Percentiles rank a stretch among this genome's conserved stretches.
Conservation (phyloP, 2,797 vertebrate genomes). For the Jordanella pulchra region DNA sequence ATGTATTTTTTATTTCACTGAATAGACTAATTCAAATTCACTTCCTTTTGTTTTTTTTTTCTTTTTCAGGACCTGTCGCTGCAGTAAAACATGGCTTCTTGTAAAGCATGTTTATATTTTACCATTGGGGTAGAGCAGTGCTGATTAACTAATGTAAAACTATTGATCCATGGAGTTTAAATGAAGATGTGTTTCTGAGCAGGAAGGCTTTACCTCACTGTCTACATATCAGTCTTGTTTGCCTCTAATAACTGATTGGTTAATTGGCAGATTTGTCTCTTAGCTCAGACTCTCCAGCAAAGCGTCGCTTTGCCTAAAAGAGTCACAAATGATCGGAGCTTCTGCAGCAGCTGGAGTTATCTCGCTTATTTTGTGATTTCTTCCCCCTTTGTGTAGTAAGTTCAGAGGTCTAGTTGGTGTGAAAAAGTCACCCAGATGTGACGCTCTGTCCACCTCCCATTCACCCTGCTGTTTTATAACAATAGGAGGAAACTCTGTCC, state of each 20-base stretch:
- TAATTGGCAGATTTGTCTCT: neutral
- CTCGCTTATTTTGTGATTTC: too few relatives aligned
- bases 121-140: neutral
- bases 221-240: neutral
- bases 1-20: neutral
- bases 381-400: neutral
- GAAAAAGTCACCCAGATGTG: conserved; percentile 18
- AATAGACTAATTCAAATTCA: neutral
- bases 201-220: neutral
- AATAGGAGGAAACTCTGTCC: conserved; percentile 64
- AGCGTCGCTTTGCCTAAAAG: too few relatives aligned
- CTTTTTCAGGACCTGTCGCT: neutral
- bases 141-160: too few relatives aligned
- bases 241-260: neutral
- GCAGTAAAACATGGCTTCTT: neutral
- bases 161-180: neutral
- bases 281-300: neutral
- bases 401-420: neutral
- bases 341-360: too few relatives aligned
- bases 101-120: neutral
- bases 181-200: too few relatives aligned
- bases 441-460: neutral
- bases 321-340: too few relatives aligned
- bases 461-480: conserved; percentile 41
- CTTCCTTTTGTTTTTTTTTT: neutral